These are phyloP conservation scores for Protomyctophum bolini DNA, from an alignment of 2,113 vertebrate species.

Conservation along the genomic window DNA sequence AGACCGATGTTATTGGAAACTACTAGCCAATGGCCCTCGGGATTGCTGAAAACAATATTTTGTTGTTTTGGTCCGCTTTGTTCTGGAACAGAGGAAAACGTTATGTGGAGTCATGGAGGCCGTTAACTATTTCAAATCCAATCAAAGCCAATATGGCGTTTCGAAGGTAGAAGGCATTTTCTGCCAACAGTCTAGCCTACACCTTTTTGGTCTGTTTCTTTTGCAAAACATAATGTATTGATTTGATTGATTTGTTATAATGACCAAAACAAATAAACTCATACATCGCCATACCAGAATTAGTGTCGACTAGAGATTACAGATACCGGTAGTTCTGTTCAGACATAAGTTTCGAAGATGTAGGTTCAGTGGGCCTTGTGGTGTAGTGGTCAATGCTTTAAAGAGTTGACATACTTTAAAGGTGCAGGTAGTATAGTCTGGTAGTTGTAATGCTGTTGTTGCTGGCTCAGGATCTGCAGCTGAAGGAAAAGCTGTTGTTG, in stretches of 20 bases:
- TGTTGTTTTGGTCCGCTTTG: neutral
- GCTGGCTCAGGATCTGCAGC: constrained; percentile 98
- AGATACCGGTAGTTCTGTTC: constrained; percentile 46
- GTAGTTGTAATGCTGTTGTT: constrained; percentile 96
- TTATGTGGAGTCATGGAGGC: neutral
- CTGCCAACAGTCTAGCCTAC: too few species aligned
- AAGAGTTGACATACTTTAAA: constrained; percentile 64
- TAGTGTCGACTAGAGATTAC: too few species aligned
- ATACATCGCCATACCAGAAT: too few species aligned
- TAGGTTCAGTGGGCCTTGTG: constrained; percentile 77
- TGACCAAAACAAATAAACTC: too few species aligned
- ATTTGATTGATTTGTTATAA: too few species aligned
- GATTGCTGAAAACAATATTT: constrained; percentile 31
- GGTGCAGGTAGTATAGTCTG: constrained; percentile 90
- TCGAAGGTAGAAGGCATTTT: too few species aligned
- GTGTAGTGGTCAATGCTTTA: constrained; percentile 79
- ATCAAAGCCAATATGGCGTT: too few species aligned
- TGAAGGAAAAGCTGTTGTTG: constrained; percentile 98
- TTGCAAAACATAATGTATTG: too few species aligned
- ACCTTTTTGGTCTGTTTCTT: too few species aligned
- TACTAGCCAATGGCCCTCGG: constrained; percentile 42
- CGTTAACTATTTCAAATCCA: too few species aligned
- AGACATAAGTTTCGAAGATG: constrained; percentile 71
- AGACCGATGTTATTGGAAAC: constrained; percentile 66
- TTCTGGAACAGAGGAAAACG: neutral